Conservation (phyloP, 1,140 invertebrate genomes). For the Drosophila sp. region DNA sequence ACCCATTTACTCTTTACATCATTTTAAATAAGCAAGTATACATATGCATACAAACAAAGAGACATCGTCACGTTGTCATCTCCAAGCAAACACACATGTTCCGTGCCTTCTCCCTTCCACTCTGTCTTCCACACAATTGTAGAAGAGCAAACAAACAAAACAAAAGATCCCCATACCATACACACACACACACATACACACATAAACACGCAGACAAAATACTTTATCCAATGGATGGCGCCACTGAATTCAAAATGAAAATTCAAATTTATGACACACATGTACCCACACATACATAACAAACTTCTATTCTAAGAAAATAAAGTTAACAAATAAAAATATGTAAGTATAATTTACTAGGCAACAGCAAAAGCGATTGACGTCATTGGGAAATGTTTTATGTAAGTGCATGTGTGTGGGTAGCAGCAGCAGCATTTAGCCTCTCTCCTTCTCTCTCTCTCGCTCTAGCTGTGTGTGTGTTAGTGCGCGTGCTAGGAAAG, state of each 20-base stretch:
- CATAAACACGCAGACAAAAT: slow-evolving; percentile 35
- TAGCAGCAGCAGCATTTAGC: slow-evolving; percentile 37
- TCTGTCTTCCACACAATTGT: slow-evolving; percentile 33
- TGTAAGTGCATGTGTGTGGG: slow-evolving; percentile 37
- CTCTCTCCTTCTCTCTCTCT: not conserved
- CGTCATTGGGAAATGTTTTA: slow-evolving; percentile 63
- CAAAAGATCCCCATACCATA: slow-evolving; percentile 29
- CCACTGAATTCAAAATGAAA: slow-evolving; percentile 26
- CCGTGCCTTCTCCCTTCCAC: not conserved
- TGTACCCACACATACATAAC: slow-evolving; percentile 1
- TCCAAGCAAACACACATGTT: slow-evolving; percentile 10
- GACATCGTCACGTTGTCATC: slow-evolving; percentile 19
- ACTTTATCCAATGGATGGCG: slow-evolving; percentile 48
- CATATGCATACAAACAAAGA: not conserved
- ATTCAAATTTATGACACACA: not conserved
- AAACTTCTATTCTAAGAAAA: slow-evolving; percentile 47
- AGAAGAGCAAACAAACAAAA: slow-evolving; percentile 43
- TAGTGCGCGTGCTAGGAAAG: slow-evolving; percentile 69
- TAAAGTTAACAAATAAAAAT: slow-evolving; percentile 53
- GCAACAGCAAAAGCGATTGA: slow-evolving; percentile 48
- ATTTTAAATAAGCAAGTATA: not conserved
- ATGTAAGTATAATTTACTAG: slow-evolving; percentile 26
- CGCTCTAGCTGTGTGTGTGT: slow-evolving; percentile 42
- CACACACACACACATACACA: not conserved
- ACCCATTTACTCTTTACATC: too few species aligned